Evolutionary conservation across 1,140 invertebrate genomes (phyloP).

Genomic region (Psix sp.): DNA sequence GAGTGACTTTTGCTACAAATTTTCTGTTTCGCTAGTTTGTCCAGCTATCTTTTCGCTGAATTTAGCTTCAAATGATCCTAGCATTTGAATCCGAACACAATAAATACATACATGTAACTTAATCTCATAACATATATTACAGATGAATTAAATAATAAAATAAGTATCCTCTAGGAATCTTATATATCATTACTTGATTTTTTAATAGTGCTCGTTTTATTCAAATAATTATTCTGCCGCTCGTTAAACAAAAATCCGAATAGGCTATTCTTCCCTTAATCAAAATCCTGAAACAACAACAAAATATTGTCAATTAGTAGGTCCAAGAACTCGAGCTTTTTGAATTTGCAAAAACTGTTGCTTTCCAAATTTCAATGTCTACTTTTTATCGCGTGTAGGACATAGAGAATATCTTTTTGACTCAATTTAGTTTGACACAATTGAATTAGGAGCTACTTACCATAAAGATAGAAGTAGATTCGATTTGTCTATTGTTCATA

Average conservation of each 20-base stretch:
- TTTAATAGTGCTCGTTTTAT: constrained; percentile 8
- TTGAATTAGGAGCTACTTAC: constrained; percentile 50
- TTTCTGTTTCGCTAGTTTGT: too few relatives aligned
- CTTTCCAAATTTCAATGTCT: too few relatives aligned
- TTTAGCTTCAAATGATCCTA: constrained; percentile 39
- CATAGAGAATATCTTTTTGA: too few relatives aligned
- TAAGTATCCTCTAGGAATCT: constrained; percentile 45
- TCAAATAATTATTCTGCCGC: constrained; percentile 29
- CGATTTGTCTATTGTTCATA: constrained; percentile 38
- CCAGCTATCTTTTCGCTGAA: constrained; percentile 4
- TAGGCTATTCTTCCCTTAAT: constrained; percentile 34
- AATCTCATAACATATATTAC: constrained; percentile 40
- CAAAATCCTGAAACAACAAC: constrained; percentile 35
- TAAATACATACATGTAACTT: constrained; percentile 41
- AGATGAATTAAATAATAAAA: constrained; percentile 32
- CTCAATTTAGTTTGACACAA: too few relatives aligned
- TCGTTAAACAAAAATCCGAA: constrained; percentile 34
- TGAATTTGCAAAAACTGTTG: too few relatives aligned
- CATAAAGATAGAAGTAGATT: constrained; percentile 41
- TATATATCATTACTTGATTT: constrained; percentile 20
- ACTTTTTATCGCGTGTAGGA: too few relatives aligned
- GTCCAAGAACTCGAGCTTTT: too few relatives aligned
- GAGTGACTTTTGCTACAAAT: too few relatives aligned
- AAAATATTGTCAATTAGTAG: too few relatives aligned
- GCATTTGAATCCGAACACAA: constrained; percentile 29